Evolutionary conservation across 2,797 vertebrate species (phyloP).

Genomic region (Cyprinella venusta): DNA sequence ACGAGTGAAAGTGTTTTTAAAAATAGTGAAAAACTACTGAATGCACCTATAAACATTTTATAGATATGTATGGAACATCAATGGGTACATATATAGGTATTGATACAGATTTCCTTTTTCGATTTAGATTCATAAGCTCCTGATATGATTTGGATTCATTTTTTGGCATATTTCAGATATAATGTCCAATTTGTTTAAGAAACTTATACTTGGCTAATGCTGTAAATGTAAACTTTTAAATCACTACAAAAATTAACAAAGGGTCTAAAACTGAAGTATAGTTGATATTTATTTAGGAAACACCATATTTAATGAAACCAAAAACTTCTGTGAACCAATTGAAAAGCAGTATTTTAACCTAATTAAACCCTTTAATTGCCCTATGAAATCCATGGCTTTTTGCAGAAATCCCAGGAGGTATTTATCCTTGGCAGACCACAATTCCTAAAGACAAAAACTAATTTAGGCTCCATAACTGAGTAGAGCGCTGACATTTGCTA

Average conservation of each 20-base stretch:
- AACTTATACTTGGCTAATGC: neutral
- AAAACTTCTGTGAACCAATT: neutral
- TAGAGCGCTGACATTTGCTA: conserved; percentile 64
- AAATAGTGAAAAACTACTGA: neutral
- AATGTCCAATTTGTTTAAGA: neutral
- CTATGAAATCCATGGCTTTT: neutral
- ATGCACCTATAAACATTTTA: neutral
- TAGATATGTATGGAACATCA: neutral
- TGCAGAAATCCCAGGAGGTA: neutral
- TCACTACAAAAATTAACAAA: neutral
- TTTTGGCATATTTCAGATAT: neutral
- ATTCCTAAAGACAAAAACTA: conserved; percentile 24
- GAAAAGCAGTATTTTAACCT: neutral
- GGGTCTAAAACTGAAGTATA: neutral
- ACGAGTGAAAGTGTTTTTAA: neutral
- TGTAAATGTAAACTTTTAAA: neutral
- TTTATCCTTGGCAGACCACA: neutral
- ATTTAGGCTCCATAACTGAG: conserved; percentile 48
- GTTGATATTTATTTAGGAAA: neutral
- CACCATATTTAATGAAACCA: neutral
- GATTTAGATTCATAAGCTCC: neutral
- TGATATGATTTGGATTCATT: neutral
- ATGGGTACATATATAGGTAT: neutral
- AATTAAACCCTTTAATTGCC: too few species aligned
- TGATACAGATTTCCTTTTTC: neutral